Percentiles rank a stretch among this genome's conserved stretches.
phyloP scores from a whole-genome alignment of 2,888 invertebrate genomes.

The Sclerodermus sp. region DNA sequence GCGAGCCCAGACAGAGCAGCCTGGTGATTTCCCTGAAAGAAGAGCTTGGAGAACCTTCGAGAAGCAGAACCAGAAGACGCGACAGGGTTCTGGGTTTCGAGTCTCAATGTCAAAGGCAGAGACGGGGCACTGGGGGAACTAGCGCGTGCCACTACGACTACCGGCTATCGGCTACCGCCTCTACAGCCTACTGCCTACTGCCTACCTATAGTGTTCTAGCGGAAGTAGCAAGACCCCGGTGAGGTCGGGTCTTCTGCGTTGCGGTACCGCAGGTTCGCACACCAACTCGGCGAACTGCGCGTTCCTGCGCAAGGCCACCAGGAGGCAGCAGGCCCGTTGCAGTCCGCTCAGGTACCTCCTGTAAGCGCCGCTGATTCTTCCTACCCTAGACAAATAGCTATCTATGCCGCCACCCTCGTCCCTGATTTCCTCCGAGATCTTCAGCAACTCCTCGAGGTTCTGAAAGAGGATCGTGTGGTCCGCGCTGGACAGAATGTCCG shows the following conservation, averaged over 20 bases:
- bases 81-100: too few relatives aligned
- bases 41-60: too few relatives aligned
- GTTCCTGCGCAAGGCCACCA: conserved; percentile 67
- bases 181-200: neutral
- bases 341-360: conserved; percentile 82
- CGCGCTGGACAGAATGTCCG: conserved; percentile 73
- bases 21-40: conserved; percentile 55
- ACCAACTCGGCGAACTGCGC: conserved; percentile 80
- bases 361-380: conserved; percentile 75
- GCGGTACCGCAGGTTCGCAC: conserved; percentile 78
- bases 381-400: conserved; percentile 71
- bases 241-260: conserved; percentile 76
- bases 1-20: conserved; percentile 47
- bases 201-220: conserved; percentile 73
- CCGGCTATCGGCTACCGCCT: too few relatives aligned
- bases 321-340: conserved; percentile 81
- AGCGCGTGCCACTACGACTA: too few relatives aligned
- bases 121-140: too few relatives aligned
- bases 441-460: conserved; percentile 79
- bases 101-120: neutral
- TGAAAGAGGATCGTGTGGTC: conserved; percentile 83
- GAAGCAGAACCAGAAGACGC: too few relatives aligned
- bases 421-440: conserved; percentile 79
- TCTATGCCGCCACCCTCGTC: conserved; percentile 70
- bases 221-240: conserved; percentile 84